phyloP scores from a whole-genome alignment of 2,797 vertebrate species.

The Thripadectes ignobilis region DNA sequence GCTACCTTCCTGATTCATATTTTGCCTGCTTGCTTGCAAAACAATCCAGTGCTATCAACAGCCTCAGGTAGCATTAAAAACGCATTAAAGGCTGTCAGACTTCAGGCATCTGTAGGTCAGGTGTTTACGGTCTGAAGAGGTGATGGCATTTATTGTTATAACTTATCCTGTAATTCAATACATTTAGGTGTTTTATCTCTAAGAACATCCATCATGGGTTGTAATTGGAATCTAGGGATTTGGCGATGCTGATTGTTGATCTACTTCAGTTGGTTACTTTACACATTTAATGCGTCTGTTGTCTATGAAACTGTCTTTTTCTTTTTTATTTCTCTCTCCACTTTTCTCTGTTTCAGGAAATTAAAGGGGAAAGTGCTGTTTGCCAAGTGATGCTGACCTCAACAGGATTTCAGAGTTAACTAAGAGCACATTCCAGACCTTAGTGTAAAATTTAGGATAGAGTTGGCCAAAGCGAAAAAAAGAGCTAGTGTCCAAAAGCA shows the following conservation, averaged over 20 bases:
- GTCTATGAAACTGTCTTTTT: background rate
- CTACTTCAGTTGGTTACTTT: background rate
- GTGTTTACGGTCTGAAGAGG: background rate
- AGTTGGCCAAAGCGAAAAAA: background rate
- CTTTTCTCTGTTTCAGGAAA: background rate
- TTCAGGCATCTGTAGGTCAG: background rate
- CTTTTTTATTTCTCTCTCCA: background rate
- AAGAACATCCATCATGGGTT: background rate
- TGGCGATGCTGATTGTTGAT: background rate
- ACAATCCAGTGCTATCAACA: background rate
- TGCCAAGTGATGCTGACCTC: background rate
- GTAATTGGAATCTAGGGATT: background rate
- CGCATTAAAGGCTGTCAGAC: background rate
- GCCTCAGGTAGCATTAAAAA: background rate
- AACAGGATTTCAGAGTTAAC: background rate
- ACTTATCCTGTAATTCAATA: background rate
- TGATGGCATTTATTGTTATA: background rate
- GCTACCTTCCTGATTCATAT: background rate
- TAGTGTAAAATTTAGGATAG: background rate
- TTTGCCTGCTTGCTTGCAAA: background rate
- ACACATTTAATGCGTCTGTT: background rate
- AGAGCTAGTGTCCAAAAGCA: background rate
- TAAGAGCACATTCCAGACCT: background rate
- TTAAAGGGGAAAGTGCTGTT: background rate
- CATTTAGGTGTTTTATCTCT: background rate